Evolutionary conservation across 2,797 vertebrate genomes (phyloP).

Genomic region (Macropus fuliginosus): DNA sequence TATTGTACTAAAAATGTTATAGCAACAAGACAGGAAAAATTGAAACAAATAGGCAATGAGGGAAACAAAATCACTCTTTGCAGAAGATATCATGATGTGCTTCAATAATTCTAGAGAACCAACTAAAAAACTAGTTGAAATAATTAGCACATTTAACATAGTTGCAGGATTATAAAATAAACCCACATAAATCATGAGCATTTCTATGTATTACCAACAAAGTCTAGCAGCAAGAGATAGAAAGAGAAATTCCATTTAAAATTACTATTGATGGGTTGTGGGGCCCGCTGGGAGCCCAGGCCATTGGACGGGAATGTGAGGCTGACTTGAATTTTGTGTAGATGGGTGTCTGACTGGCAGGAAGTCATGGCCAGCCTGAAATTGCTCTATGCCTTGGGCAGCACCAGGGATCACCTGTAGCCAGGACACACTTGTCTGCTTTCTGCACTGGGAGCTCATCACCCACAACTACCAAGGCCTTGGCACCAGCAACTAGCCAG

Average conservation of each 20-base stretch:
- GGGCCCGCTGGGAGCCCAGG: fast-evolving
- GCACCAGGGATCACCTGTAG: slow-evolving; percentile 71
- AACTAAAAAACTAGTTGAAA: not conserved
- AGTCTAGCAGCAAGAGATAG: not conserved
- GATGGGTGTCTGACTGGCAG: not conserved
- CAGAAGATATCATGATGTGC: too few species aligned
- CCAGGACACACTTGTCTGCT: slow-evolving; percentile 86
- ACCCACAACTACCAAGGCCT: slow-evolving; percentile 81
- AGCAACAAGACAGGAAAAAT: too few species aligned
- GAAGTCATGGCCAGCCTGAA: slow-evolving; percentile 85
- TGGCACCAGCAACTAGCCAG: slow-evolving; percentile 84
- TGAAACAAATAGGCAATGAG: too few species aligned
- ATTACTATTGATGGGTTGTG: not conserved
- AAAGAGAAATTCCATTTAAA: not conserved
- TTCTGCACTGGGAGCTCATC: slow-evolving; percentile 87
- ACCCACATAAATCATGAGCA: not conserved
- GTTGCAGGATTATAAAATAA: not conserved
- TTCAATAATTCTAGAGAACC: not conserved
- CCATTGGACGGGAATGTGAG: not conserved
- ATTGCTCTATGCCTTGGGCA: slow-evolving; percentile 79
- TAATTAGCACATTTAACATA: not conserved
- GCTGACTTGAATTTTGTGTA: not conserved
- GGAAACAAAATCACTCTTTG: too few species aligned
- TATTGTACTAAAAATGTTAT: too few species aligned
- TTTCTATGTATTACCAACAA: not conserved